Evolutionary conservation across 2,888 invertebrate genomes (phyloP).

Genomic region (Drosophila falleni): DNA sequence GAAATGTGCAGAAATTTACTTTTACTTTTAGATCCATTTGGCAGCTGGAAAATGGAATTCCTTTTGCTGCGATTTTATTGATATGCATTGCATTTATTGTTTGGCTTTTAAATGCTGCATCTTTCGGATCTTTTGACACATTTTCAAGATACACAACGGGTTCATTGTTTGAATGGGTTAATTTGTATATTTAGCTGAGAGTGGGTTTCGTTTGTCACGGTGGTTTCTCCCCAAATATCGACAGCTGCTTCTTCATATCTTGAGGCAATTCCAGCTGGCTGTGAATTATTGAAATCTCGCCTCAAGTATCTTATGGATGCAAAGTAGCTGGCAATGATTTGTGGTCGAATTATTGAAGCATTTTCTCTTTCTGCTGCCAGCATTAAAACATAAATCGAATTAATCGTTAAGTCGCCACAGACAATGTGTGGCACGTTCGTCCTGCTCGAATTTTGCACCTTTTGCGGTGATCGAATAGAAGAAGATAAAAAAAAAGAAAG

Average conservation of each 20-base stretch:
- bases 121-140: constrained; percentile 65
- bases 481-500: constrained; percentile 8
- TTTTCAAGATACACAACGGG: constrained; percentile 44
- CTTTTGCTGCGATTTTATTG: constrained; percentile 57
- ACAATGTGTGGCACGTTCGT: constrained; percentile 71
- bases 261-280: constrained; percentile 31
- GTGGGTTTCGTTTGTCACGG: constrained; percentile 17
- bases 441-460: constrained; percentile 64
- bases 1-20: constrained; percentile 44
- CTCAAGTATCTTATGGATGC: constrained; percentile 18
- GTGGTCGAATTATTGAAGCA: constrained; percentile 60
- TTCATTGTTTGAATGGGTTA: constrained; percentile 74
- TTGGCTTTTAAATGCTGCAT: constrained; percentile 37
- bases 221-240: neutral
- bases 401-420: constrained; percentile 72
- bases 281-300: neutral
- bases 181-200: constrained; percentile 76
- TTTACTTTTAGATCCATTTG: constrained; percentile 52
- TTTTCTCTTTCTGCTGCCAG: constrained; percentile 38
- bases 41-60: constrained; percentile 64
- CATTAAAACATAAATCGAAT: constrained; percentile 68
- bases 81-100: constrained; percentile 62
- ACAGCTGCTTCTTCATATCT: constrained; percentile 15
- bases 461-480: constrained; percentile 41
- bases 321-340: constrained; percentile 30